A percentile compares a stretch with the other conserved stretches of the same genome.
Evolutionary conservation across 2,888 invertebrate genomes (phyloP).

Genomic region (Mythimna impura): DNA sequence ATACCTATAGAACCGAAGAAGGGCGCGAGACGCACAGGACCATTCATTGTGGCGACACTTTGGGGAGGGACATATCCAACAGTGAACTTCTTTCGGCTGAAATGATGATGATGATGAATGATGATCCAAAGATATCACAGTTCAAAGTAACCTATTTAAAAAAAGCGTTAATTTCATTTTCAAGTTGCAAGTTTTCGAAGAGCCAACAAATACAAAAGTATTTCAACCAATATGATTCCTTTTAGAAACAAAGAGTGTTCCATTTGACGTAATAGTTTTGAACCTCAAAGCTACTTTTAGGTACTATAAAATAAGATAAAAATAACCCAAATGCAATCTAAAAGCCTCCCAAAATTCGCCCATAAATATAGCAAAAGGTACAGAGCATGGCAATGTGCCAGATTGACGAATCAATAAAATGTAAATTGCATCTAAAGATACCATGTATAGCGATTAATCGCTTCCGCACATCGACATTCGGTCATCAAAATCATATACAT

Average conservation of each 20-base stretch:
- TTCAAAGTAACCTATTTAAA: too few species aligned
- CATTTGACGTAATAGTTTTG: not conserved
- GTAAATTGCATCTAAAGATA: slow-evolving; percentile 74
- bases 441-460: slow-evolving; percentile 58
- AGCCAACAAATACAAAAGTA: too few species aligned
- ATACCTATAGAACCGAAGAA: too few species aligned
- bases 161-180: too few species aligned
- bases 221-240: not conserved
- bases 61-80: too few species aligned
- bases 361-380: slow-evolving; percentile 51
- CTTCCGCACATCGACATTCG: slow-evolving; percentile 61
- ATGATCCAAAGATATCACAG: too few species aligned
- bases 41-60: too few species aligned
- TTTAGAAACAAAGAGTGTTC: not conserved
- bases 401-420: slow-evolving; percentile 76
- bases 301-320: not conserved
- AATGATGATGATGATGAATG: too few species aligned
- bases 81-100: too few species aligned
- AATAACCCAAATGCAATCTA: slow-evolving; percentile 18
- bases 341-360: slow-evolving; percentile 32
- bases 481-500: slow-evolving; percentile 51
- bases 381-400: slow-evolving; percentile 59
- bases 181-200: not conserved
- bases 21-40: too few species aligned
- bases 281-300: not conserved